A percentile compares a stretch with the other conserved stretches of the same genome.
Evolutionary conservation across 2,113 vertebrate species (phyloP).

Genomic region (Albula glossodonta): DNA sequence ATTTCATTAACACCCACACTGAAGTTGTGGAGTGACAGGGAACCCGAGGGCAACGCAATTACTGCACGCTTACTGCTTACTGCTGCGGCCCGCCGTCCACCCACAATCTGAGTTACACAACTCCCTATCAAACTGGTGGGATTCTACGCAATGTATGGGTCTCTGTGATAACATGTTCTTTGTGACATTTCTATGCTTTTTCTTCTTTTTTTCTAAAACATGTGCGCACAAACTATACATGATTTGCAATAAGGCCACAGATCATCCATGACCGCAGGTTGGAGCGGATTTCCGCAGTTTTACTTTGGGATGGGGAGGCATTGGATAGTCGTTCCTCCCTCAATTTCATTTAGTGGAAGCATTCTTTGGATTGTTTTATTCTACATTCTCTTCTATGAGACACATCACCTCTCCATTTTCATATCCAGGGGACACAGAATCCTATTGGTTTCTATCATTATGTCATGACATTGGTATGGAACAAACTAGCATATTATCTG

Average conservation of each 20-base stretch:
- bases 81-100: neutral
- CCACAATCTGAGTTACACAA: conserved; percentile 17
- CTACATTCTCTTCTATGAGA: neutral
- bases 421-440: neutral
- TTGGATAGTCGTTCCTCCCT: neutral
- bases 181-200: neutral
- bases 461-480: neutral
- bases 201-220: neutral
- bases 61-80: neutral
- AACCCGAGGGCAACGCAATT: neutral
- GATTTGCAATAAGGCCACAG: neutral
- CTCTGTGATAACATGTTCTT: neutral
- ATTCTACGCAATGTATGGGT: neutral
- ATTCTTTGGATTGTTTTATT: neutral
- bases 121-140: neutral
- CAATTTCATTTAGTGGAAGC: neutral
- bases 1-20: conserved; percentile 12
- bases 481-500: neutral
- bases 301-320: too few species aligned
- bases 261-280: neutral
- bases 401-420: neutral
- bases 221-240: neutral
- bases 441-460: neutral
- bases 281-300: neutral
- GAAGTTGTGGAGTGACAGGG: neutral